These are phyloP conservation scores for Drosophila paranaensis DNA, from an alignment of 2,888 invertebrate species.

Conservation along the genomic window DNA sequence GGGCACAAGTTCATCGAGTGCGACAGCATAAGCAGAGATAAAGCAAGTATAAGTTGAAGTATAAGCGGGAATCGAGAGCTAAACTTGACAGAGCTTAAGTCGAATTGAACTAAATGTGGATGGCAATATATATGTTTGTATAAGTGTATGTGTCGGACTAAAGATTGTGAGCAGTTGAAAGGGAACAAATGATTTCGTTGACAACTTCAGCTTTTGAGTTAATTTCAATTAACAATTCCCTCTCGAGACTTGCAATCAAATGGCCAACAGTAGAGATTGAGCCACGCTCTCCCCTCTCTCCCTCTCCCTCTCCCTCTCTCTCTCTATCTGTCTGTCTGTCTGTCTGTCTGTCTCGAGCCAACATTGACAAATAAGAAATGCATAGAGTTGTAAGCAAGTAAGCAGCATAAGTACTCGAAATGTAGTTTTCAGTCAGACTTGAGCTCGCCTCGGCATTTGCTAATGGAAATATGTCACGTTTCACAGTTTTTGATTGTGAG, in stretches of 20 bases:
- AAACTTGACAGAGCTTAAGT: background rate
- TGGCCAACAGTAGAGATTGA: background rate
- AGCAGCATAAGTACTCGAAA: background rate
- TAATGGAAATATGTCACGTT: slow-evolving; percentile 43
- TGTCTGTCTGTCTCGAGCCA: background rate
- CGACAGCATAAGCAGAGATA: background rate
- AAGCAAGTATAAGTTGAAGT: background rate
- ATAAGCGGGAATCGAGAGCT: background rate
- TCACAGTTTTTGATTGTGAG: slow-evolving; percentile 23
- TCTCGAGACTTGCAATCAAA: slow-evolving; percentile 1
- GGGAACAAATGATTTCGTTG: background rate
- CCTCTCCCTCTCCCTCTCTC: background rate
- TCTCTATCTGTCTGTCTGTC: too few species aligned
- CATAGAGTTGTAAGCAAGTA: background rate
- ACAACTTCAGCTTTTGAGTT: background rate
- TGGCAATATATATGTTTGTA: background rate
- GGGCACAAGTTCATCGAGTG: background rate
- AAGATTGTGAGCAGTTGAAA: background rate
- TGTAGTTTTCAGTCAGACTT: slow-evolving; percentile 9
- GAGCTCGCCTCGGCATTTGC: slow-evolving; percentile 9
- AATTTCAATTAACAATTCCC: slow-evolving; percentile 10
- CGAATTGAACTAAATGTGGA: background rate
- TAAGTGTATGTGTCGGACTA: background rate
- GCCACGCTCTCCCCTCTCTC: background rate
- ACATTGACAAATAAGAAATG: background rate